Evolutionary conservation across 1,140 invertebrate genomes (phyloP).

Genomic region (Leptinotarsa undecemlineata): DNA sequence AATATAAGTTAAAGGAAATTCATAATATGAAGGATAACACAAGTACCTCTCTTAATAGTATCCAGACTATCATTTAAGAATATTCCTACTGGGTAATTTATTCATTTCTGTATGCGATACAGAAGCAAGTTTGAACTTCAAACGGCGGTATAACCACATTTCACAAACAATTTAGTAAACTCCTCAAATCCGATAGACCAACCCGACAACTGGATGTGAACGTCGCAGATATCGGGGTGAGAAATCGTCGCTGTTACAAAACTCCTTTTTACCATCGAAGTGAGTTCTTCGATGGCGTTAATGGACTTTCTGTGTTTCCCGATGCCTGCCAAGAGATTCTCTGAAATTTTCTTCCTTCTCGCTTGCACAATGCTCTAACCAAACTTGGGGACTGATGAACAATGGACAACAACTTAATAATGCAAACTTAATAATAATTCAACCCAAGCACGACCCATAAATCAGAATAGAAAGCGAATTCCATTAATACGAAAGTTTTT

Average conservation of each 20-base stretch:
- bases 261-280: constrained; percentile 13
- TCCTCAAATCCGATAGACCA: too few species aligned
- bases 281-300: constrained; percentile 48
- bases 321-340: constrained; percentile 44
- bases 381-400: constrained; percentile 4
- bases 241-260: constrained; percentile 9
- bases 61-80: too few species aligned
- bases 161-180: too few species aligned
- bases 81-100: too few species aligned
- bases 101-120: too few species aligned
- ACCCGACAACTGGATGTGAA: not conserved
- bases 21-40: too few species aligned
- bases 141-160: too few species aligned
- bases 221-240: not conserved
- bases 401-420: constrained; percentile 6
- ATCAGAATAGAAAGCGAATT: not conserved
- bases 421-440: not conserved
- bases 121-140: too few species aligned
- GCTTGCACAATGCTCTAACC: not conserved
- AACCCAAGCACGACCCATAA: not conserved
- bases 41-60: too few species aligned
- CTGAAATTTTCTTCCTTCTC: not conserved
- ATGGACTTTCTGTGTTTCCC: constrained; percentile 53
- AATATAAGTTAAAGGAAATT: too few species aligned
- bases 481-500: not conserved